Evolutionary conservation across 2,888 invertebrate species (phyloP), one percentile per base, ranked within the genome.

Genomic region (Gastrophysa polygoni): DNA sequence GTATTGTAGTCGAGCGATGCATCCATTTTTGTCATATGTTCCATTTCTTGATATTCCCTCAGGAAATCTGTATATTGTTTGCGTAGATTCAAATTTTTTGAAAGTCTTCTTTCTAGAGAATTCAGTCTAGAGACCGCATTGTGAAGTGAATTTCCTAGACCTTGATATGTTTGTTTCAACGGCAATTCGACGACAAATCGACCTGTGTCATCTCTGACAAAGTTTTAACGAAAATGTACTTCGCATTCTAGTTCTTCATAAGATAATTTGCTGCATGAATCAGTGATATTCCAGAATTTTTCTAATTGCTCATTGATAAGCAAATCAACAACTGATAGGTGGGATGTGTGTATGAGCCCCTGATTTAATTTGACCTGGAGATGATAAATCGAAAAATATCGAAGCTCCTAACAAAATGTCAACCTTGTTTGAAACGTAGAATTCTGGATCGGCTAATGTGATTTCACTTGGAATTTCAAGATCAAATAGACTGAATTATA

Each of bases 171-270:
- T 2, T 60, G 38, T 10, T 56, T 56, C 5, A 55, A 52, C 8
- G 64, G 64, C 8, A 61, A 48, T 3, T 24, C 20, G 4, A 64
- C 61, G 5, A 61, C 44, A 34, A 64, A 64, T 44, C 54, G 47
- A 5, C 61, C 61, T 8, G 43, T 54, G 2, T 38, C n/a, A 32
- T 49, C 44, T 7, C 61, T 47, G 28, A 18, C 56, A 50, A 32
- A 43, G 8, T 14, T 59, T 21, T 21, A 29, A 16, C 24, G 16
- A 49, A 63, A 59, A 49, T 56, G 21, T 24, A 11, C 29, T 28
- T 59, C 52, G 32, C 38, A 59, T 48, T 54, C 54, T 50, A 29
- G 28, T 32, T 59, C 51, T 28, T 48, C 48, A 21, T 18, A n/a
- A 11, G 63, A 58, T 17, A 38, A 47, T 44, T 49, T 21, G 10